These are phyloP conservation scores for Catostomus latipinnis DNA, from an alignment of 2,797 vertebrate genomes.

Conservation along the genomic window DNA sequence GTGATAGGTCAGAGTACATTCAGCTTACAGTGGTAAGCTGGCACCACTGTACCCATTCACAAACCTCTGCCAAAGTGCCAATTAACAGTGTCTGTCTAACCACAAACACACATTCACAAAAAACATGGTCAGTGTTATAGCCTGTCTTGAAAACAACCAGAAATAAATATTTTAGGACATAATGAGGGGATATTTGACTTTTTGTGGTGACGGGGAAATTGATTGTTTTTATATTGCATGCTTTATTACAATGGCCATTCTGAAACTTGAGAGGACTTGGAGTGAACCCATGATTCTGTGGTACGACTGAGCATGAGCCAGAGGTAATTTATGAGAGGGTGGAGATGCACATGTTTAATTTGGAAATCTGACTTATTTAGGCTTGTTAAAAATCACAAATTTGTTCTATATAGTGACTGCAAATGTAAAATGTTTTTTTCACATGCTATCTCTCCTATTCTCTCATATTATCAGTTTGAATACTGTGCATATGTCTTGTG, in stretches of 20 bases:
- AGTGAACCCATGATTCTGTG: slow-evolving; percentile 14
- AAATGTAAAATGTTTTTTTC: too few relatives aligned
- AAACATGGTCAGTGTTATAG: not conserved
- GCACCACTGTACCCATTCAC: slow-evolving; percentile 24
- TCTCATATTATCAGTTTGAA: too few relatives aligned
- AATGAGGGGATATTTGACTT: not conserved
- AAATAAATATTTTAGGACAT: slow-evolving; percentile 18
- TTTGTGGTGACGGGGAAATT: not conserved
- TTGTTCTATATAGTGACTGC: too few relatives aligned
- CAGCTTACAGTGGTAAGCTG: slow-evolving; percentile 31
- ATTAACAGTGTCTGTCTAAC: not conserved
- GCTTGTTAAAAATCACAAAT: too few relatives aligned
- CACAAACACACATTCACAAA: slow-evolving; percentile 5
- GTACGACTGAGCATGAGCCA: slow-evolving; percentile 10
- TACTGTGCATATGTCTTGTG: too few relatives aligned
- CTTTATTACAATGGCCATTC: not conserved
- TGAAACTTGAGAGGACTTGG: not conserved
- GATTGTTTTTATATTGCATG: slow-evolving; percentile 5
- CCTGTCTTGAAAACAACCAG: not conserved
- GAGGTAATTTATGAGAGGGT: not conserved
- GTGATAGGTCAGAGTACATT: slow-evolving; percentile 30
- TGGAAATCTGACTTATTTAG: not conserved
- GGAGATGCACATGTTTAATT: not conserved
- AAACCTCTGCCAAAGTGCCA: not conserved
- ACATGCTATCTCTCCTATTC: too few relatives aligned